These are phyloP conservation scores for Clusia tigrina DNA, from an alignment of 2,888 invertebrate genomes.

Conservation along the genomic window DNA sequence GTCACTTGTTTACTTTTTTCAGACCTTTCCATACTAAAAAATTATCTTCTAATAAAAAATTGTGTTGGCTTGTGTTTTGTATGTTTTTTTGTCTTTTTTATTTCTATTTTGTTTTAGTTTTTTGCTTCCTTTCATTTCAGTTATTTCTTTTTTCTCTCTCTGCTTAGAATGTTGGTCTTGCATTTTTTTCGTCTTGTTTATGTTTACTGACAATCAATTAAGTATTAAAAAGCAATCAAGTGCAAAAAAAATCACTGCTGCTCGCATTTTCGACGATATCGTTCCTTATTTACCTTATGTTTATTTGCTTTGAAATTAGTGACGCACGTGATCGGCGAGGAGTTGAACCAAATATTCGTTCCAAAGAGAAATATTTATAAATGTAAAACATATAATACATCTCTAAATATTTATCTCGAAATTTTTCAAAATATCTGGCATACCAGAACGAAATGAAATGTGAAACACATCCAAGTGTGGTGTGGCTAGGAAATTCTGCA, in stretches of 20 bases:
- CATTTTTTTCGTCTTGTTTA: no score
- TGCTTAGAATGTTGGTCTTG: neutral
- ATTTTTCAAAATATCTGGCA: no score
- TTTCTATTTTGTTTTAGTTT: neutral
- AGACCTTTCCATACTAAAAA: no score
- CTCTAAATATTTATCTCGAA: no score
- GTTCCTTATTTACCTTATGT: neutral
- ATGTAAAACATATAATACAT: no score
- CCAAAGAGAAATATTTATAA: no score
- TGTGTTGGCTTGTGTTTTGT: no score
- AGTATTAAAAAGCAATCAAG: neutral
- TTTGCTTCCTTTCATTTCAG: neutral
- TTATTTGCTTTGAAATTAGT: neutral
- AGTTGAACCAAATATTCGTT: neutral
- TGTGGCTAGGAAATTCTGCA: no score
- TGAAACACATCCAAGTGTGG: no score
- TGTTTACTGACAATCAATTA: constrained; percentile 3
- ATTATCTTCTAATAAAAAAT: no score
- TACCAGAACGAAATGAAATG: no score
- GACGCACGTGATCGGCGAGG: neutral
- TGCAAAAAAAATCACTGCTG: neutral
- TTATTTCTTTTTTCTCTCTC: neutral
- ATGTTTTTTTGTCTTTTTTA: neutral
- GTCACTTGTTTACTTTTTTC: no score
- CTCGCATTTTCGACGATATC: neutral